Evolutionary conservation across 2,888 invertebrate species (phyloP), one percentile per base, ranked within the genome.

Genomic region (Dendrolimus houi): DNA sequence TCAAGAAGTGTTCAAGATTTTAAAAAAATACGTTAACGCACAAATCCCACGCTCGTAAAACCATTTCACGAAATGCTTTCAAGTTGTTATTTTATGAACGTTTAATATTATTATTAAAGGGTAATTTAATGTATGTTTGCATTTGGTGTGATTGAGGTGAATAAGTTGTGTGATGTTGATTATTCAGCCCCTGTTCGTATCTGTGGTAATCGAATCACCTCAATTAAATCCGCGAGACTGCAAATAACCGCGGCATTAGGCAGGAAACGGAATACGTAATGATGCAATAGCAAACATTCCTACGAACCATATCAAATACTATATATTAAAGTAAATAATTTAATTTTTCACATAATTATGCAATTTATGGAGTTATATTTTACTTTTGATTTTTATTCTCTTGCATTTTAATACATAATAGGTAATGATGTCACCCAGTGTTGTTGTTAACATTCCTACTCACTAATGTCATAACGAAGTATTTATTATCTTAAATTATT

Each of bases 51-150:
- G 87, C 83, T 85, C 80, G 82, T 87, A 90, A 90, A 90, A 90
- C 90, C 90, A 90, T 90, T 90, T 90, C 90, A 90, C 90, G 81
- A 86, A 83, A 87, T 87, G 89, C 89, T 90, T 90, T 90, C 89
- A 85, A 82, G 72, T 71, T 75, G 63, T 71, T 52, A n/a, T 47
- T 29, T 47, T 54, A 47, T 40, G 40, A 54, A 56, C 53, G 58
- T 58, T 42, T 54, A 47, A 54, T 14, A 40, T 53, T 54, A 47
- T 52, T 52, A 40, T 53, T 57, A 60, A 56, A 41, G 42, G 55
- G 42, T 53, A 52, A 56, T 57, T 17, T 42, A 55, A 69, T 66
- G 67, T 66, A 63, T 70, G 65, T 71, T 68, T 70, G 65, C 3
- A 47, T 47, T 10, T 47, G 47, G 12, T 10, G 47, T 47, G 47